Evolutionary conservation across 2,113 vertebrate genomes (phyloP), one percentile per base, ranked within the genome.

Genomic region (Rhinopomastus cyanomelas): DNA sequence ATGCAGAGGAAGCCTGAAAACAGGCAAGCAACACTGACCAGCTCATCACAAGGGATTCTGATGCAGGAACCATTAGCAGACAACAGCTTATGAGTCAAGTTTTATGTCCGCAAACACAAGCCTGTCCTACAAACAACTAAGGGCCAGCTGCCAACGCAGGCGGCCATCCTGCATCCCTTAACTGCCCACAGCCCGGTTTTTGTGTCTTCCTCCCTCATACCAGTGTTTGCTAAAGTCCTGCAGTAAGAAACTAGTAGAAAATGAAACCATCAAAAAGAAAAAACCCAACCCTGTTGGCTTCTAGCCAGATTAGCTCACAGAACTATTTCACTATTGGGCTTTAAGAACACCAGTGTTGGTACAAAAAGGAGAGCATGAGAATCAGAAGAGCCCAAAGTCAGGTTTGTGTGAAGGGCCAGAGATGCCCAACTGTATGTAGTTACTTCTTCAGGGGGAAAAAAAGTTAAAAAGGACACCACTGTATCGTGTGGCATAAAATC

Each of bases 161-260:
- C 36, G 65, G 17, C 52, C 78, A 37, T 21, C 16, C 87, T 16
- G 49, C 71, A 75, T 32, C 78, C 65, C 74, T n/a, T 29, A 27
- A 23, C 19, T 29, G 80, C 46, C 89, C 80, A 15, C 1, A 29
- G 34, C 26, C 51, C 1, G 0, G 4, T 23, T 37, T 56, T 5
- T 3, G 0, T 0, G 4, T 2, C 66, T 12, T 17, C 21, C 15
- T 48, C 67, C 34, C 9, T 0, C 30, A 36, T 23, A 44, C 7
- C 65, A 32, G 22, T 1, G 5, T 3, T 56, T 39, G 26, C 39
- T 1, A 59, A 26, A 14, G 37, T 27, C 17, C 55, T 69, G 46
- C 55, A 51, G 19, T 5, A 59, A 66, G 13, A 81, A 92, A 52
- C 20, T 6, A 57, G n/a, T 3, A 30, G 44, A 86, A 84, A 84